phyloP scores from a whole-genome alignment of 2,797 vertebrate genomes.

The Aphelocoma californica region DNA sequence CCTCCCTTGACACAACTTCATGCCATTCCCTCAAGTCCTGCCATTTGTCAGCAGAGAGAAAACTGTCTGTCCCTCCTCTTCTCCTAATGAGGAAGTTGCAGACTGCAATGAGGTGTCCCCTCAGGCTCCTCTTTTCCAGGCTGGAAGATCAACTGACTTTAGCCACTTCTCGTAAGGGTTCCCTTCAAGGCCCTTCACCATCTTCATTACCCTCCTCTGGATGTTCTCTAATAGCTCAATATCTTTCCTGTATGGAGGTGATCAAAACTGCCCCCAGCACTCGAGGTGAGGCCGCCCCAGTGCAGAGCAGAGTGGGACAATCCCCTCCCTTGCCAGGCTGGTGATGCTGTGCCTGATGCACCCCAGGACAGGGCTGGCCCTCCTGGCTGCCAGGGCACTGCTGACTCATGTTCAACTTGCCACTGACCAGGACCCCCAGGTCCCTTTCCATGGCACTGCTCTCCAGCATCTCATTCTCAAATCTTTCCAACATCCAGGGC shows the following conservation, averaged over 20 bases:
- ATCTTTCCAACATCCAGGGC: rapidly evolving
- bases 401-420: rapidly evolving
- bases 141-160: neutral
- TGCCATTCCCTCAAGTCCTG: neutral
- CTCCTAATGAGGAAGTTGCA: neutral
- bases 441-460: neutral
- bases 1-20: neutral
- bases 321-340: rapidly evolving
- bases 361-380: neutral
- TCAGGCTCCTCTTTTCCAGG: neutral
- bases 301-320: neutral
- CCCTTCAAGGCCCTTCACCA: neutral
- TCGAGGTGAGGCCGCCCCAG: rapidly evolving
- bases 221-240: neutral
- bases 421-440: rapidly evolving
- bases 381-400: neutral
- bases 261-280: neutral
- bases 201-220: neutral
- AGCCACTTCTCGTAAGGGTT: neutral
- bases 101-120: neutral
- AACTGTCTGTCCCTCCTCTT: neutral
- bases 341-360: rapidly evolving
- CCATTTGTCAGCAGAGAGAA: neutral
- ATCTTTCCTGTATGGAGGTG: neutral
- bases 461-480: neutral